Percentiles rank a stretch among this genome's conserved stretches.
Evolutionary conservation across 2,888 invertebrate genomes (phyloP).

Genomic region (Argyresthia goedartella): DNA sequence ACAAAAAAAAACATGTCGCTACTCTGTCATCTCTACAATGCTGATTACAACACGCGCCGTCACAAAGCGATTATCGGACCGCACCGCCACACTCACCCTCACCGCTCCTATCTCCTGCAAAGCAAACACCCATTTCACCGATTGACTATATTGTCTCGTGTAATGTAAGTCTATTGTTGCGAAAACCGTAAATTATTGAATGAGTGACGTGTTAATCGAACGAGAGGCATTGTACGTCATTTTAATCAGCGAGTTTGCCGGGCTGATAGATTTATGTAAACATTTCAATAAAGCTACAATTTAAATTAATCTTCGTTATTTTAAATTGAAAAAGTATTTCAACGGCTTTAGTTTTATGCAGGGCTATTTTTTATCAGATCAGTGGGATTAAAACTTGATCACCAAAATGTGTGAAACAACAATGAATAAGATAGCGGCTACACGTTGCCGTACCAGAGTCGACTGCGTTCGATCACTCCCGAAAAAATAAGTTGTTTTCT

Average conservation of each 20-base stretch:
- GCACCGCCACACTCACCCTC: constrained; percentile 19
- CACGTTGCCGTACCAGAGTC: too few species aligned
- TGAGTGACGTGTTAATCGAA: constrained; percentile 3
- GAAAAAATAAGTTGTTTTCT: too few species aligned
- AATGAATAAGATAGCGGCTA: too few species aligned
- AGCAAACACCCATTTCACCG: constrained; percentile 1
- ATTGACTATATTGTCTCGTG: background rate
- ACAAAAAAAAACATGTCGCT: constrained; percentile 35
- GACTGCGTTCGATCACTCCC: too few species aligned
- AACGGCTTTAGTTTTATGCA: too few species aligned
- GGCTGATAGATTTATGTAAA: background rate
- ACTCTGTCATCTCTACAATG: constrained; percentile 26
- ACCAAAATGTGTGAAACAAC: too few species aligned
- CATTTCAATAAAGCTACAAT: background rate
- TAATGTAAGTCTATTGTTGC: constrained; percentile 2
- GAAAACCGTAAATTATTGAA: background rate
- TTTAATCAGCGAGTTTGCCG: background rate
- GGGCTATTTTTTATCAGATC: too few species aligned
- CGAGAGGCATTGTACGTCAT: background rate
- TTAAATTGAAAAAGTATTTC: too few species aligned
- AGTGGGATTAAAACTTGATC: too few species aligned
- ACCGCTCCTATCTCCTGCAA: background rate
- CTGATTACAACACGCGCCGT: constrained; percentile 53
- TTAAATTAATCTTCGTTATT: too few species aligned
- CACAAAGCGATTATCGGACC: constrained; percentile 63